These are phyloP conservation scores for Chiridota heheva DNA, from an alignment of 35 echinoderm and acorn worm genomes.

Conservation along the genomic window DNA sequence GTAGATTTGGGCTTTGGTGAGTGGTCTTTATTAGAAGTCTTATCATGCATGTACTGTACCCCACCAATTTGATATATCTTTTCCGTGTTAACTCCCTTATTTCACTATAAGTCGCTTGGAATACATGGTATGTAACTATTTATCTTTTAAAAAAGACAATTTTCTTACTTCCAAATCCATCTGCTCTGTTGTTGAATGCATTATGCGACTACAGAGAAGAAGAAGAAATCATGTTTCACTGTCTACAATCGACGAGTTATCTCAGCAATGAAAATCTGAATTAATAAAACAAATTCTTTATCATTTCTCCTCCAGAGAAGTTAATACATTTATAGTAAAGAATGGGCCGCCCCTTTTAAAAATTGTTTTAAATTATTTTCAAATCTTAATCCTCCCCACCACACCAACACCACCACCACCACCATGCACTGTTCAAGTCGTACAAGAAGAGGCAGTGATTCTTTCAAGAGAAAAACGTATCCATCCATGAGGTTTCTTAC, in stretches of 20 bases:
- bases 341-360: too few species aligned
- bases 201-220: constrained; percentile 66
- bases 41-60: background rate
- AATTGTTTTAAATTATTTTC: too few species aligned
- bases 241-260: too few species aligned
- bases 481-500: too few species aligned
- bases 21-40: background rate
- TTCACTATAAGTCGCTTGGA: background rate
- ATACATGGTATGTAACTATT: background rate
- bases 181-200: constrained; percentile 77
- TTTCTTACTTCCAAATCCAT: constrained; percentile 73
- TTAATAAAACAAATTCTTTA: background rate
- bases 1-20: background rate
- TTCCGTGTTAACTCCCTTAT: background rate
- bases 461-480: too few species aligned
- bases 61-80: background rate
- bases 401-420: too few species aligned
- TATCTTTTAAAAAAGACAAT: background rate
- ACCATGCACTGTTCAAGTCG: too few species aligned
- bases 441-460: too few species aligned
- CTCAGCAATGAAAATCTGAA: background rate
- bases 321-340: too few species aligned
- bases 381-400: too few species aligned
- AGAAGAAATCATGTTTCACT: too few species aligned
- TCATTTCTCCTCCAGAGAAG: background rate